phyloP scores from a whole-genome alignment of 1,140 invertebrate species.

The Achroia grisella region DNA sequence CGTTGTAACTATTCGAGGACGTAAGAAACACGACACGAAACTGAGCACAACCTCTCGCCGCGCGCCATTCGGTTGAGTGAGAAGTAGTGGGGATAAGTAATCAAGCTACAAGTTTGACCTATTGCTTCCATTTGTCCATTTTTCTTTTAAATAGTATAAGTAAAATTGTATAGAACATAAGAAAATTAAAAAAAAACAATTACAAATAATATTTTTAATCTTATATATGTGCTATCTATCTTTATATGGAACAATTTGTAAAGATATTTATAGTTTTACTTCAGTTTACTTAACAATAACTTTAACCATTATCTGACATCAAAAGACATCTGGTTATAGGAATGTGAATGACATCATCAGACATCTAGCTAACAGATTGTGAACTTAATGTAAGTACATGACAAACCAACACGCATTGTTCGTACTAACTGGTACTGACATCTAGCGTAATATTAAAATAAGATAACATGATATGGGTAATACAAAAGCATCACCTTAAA shows the following conservation, averaged over 20 bases:
- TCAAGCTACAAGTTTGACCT: conserved; percentile 42
- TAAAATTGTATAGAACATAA: neutral
- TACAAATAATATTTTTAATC: no score
- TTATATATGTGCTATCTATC: no score
- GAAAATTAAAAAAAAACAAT: no score
- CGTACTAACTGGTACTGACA: neutral
- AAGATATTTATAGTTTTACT: neutral
- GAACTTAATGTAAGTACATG: no score
- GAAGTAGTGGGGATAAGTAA: conserved; percentile 49
- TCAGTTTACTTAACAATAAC: neutral
- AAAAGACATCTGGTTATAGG: neutral
- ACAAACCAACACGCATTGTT: neutral
- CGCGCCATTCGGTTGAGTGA: conserved; percentile 44
- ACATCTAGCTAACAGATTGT: neutral
- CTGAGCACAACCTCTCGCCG: conserved; percentile 47
- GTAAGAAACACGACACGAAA: conserved; percentile 49
- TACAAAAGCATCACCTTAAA: no score
- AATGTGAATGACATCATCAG: neutral
- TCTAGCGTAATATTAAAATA: neutral
- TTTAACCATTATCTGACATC: neutral
- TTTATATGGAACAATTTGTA: no score
- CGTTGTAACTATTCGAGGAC: conserved; percentile 38
- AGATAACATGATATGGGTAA: no score
- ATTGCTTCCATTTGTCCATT: conserved; percentile 14
- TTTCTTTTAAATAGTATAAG: neutral